phyloP scores from a whole-genome alignment of 2,888 invertebrate genomes.

The Vanessa cardui region DNA sequence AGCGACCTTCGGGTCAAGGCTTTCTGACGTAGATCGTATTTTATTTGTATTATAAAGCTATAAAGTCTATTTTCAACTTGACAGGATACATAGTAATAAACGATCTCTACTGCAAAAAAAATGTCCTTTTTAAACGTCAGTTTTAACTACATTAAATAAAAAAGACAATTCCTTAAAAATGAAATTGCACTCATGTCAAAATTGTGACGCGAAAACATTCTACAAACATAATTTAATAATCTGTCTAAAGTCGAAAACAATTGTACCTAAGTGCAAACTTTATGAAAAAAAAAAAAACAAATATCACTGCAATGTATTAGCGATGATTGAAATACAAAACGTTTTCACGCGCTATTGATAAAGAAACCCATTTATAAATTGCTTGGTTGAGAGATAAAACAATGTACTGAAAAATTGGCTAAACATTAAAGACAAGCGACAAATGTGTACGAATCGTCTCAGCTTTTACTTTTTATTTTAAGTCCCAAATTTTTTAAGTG shows the following conservation, averaged over 20 bases:
- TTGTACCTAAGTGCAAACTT: not conserved
- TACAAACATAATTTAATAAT: no score
- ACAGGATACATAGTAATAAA: no score
- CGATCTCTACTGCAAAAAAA: no score
- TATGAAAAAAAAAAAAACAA: not conserved
- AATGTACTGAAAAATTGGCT: constrained; percentile 11
- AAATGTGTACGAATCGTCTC: no score
- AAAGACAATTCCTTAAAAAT: no score
- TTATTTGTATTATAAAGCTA: not conserved
- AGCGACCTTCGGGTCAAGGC: constrained; percentile 11
- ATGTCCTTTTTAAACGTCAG: no score
- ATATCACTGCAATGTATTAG: not conserved
- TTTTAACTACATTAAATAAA: no score
- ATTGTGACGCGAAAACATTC: no score
- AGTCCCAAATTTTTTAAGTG: no score
- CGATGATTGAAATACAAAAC: constrained; percentile 22
- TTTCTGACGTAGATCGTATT: not conserved
- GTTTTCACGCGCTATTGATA: constrained; percentile 24
- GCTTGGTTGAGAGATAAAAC: constrained; percentile 3
- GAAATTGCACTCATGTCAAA: no score
- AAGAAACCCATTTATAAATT: constrained; percentile 8
- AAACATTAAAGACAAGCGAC: no score
- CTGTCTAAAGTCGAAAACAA: not conserved
- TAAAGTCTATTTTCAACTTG: not conserved
- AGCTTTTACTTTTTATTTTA: no score